These are phyloP conservation scores for Zaprionus inermis DNA, from an alignment of 1,140 invertebrate genomes.

Conservation along the genomic window DNA sequence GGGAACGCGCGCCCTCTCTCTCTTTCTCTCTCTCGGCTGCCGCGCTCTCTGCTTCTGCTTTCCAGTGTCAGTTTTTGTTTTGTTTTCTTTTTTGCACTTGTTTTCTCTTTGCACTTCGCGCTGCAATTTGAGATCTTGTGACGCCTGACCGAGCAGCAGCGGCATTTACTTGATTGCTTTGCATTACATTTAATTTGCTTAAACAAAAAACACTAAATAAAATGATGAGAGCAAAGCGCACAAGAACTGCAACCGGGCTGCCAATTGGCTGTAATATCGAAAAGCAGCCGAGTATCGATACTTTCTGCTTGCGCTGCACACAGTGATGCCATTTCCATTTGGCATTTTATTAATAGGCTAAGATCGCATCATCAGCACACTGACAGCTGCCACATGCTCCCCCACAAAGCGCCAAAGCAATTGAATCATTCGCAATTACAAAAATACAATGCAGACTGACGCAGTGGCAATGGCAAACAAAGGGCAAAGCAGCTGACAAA, in stretches of 20 bases:
- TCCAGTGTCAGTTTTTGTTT: conserved; percentile 17
- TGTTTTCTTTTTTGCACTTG: conserved; percentile 29
- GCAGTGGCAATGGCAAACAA: conserved; percentile 36
- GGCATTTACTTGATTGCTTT: conserved; percentile 30
- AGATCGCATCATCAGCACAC: not conserved
- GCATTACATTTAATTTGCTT: conserved; percentile 22
- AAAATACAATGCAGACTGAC: conserved; percentile 18
- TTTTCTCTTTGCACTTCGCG: conserved; percentile 31
- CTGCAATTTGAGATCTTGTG: conserved; percentile 41
- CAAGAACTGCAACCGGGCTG: not conserved
- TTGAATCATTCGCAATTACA: conserved; percentile 32
- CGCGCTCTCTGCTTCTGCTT: conserved; percentile 5
- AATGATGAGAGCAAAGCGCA: not conserved
- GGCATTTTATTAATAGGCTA: conserved; percentile 2
- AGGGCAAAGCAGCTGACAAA: conserved; percentile 11
- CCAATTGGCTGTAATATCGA: not conserved
- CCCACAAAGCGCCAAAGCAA: conserved; percentile 16
- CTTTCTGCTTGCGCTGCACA: not conserved
- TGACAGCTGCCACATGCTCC: not conserved
- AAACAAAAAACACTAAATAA: conserved; percentile 8
- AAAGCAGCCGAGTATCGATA: not conserved
- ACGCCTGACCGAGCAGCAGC: conserved; percentile 23
- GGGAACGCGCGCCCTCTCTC: conserved; percentile 3
- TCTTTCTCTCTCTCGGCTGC: conserved; percentile 9
- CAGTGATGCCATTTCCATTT: not conserved